Evolutionary conservation across 2,797 vertebrate genomes (phyloP).

Genomic region (Lithobates pipiens): DNA sequence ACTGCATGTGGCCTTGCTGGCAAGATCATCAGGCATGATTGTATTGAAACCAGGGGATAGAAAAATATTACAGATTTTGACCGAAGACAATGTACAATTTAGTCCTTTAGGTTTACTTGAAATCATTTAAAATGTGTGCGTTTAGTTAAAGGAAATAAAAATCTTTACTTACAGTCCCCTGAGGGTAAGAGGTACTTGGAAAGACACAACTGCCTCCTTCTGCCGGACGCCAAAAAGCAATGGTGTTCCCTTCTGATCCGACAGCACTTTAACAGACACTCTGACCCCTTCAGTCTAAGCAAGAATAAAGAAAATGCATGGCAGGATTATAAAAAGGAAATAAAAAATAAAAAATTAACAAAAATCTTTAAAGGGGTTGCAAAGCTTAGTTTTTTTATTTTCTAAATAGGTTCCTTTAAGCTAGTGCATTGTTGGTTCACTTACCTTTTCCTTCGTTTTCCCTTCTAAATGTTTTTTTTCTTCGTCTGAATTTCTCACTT

Average conservation of each 20-base stretch:
- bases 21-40: too few species aligned
- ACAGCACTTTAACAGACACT: slow-evolving; percentile 88
- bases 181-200: slow-evolving; percentile 95
- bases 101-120: neutral
- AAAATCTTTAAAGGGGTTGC: too few species aligned
- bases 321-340: neutral
- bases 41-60: neutral
- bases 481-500: too few species aligned
- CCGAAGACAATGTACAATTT: neutral
- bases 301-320: neutral
- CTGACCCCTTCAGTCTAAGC: slow-evolving; percentile 90
- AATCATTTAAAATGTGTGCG: too few species aligned
- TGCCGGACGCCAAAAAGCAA: slow-evolving; percentile 93
- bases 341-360: neutral
- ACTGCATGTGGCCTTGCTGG: too few species aligned
- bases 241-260: slow-evolving; percentile 80
- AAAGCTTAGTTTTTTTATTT: too few species aligned
- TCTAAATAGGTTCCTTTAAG: too few species aligned
- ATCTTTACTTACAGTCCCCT: slow-evolving; percentile 90
- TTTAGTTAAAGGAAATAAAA: too few species aligned
- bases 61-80: neutral
- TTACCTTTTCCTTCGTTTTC: too few species aligned
- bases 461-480: too few species aligned
- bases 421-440: too few species aligned
- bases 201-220: slow-evolving; percentile 94